These are phyloP conservation scores for Perca flavescens DNA, from an alignment of 2,113 vertebrate genomes.

Conservation along the genomic window DNA sequence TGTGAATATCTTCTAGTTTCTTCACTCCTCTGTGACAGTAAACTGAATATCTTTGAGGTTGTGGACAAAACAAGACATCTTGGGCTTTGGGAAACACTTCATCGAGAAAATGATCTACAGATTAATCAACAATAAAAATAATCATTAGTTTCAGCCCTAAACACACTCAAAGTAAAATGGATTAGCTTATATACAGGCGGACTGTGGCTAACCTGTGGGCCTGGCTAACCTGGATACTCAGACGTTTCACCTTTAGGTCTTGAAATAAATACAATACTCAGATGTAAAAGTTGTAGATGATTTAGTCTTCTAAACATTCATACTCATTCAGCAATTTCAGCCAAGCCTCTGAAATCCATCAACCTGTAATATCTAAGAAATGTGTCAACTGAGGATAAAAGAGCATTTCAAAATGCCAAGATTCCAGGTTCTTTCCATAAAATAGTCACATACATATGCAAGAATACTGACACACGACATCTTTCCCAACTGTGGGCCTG, in stretches of 20 bases:
- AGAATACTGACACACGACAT: slow-evolving; percentile 34
- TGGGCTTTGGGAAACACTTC: no score
- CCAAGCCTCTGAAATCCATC: slow-evolving; percentile 2
- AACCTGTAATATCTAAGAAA: slow-evolving; percentile 13
- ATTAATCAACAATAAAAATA: no score
- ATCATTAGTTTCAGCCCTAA: background rate
- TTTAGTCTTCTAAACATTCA: background rate
- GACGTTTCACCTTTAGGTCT: background rate
- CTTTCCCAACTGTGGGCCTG: background rate
- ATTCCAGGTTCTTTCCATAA: slow-evolving; percentile 11
- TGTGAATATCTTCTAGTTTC: no score
- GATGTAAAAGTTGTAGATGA: background rate
- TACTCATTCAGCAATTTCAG: background rate
- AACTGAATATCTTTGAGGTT: no score
- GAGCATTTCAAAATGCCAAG: background rate
- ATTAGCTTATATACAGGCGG: background rate
- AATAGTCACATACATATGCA: background rate
- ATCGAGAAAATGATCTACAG: no score
- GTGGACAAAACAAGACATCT: no score
- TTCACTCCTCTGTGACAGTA: no score
- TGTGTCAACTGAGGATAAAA: background rate
- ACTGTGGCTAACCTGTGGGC: no score
- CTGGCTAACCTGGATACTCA: background rate
- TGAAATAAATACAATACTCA: background rate
- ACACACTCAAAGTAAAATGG: background rate